Conservation (phyloP, 37 sponge, comb jelly and placozoan genomes). For the Lycopodina hypogea region DNA sequence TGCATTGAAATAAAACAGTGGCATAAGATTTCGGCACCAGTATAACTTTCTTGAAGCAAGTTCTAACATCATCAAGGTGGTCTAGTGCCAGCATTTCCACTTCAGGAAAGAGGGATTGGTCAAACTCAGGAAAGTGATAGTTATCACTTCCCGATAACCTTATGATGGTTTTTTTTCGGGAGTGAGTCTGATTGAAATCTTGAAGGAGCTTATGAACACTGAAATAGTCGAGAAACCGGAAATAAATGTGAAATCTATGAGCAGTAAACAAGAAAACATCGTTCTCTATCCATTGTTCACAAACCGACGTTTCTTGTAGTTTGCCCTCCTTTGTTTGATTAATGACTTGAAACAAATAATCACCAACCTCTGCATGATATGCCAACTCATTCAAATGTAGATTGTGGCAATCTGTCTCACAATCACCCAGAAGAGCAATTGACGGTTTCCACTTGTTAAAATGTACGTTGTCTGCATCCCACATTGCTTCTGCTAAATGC, state of each 20-base stretch:
- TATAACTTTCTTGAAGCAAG: constrained; percentile 48
- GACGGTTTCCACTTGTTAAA: background rate
- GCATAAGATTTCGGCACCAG: constrained; percentile 56
- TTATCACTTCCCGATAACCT: constrained; percentile 28
- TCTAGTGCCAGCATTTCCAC: constrained; percentile 2
- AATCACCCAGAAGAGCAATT: background rate
- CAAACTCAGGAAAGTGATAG: constrained; percentile 56
- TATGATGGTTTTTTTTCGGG: constrained; percentile 6
- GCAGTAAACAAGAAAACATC: constrained; percentile 45
- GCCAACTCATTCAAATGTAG: background rate
- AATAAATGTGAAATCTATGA: constrained; percentile 58
- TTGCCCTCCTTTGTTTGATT: background rate
- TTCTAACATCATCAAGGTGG: constrained; percentile 20
- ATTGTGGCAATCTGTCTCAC: background rate
- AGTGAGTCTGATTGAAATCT: background rate
- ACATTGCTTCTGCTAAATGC: background rate
- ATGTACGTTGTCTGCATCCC: background rate
- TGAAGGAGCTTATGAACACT: constrained; percentile 44
- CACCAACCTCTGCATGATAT: constrained; percentile 8
- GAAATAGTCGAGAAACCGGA: constrained; percentile 61
- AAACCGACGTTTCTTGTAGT: constrained; percentile 1
- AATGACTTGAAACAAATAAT: constrained; percentile 19
- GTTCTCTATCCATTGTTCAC: constrained; percentile 47
- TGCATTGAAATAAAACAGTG: constrained; percentile 52
- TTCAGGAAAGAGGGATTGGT: constrained; percentile 52